Percentiles rank a stretch among this genome's conserved stretches.
Conservation (phyloP, 2,888 invertebrate species). For the Oscheius sp. region DNA sequence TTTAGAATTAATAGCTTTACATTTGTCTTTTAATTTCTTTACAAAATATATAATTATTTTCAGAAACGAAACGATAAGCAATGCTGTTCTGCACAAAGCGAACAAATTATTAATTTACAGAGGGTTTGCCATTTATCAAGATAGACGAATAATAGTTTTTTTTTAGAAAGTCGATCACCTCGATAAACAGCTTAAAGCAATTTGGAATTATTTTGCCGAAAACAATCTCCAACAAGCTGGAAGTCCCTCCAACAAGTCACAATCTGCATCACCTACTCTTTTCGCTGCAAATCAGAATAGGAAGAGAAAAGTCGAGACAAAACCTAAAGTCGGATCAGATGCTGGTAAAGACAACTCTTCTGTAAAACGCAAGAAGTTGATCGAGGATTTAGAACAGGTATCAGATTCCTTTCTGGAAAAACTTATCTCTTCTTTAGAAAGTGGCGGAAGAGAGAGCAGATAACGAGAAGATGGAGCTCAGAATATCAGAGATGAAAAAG, state of each 20-base stretch:
- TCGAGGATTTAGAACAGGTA: conserved; percentile 13
- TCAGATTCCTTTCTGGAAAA: not conserved
- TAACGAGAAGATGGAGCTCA: conserved; percentile 7
- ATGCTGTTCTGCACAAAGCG: not conserved
- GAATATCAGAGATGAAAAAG: not conserved
- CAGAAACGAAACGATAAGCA: not conserved
- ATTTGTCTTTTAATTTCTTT: no score
- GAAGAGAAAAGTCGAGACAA: not conserved
- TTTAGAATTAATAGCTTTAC: no score
- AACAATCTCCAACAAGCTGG: not conserved
- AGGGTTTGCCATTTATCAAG: not conserved
- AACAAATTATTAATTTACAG: not conserved
- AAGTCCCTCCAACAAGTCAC: not conserved
- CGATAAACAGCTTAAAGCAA: not conserved
- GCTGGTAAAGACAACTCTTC: not conserved
- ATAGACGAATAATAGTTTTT: not conserved
- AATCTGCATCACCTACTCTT: not conserved
- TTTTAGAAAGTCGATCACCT: not conserved
- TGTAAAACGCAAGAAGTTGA: conserved; percentile 5
- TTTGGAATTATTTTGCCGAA: not conserved
- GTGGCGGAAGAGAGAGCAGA: not conserved
- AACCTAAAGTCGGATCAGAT: not conserved
- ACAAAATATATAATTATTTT: no score
- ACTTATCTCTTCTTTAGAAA: not conserved
- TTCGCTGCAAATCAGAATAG: not conserved